Evolutionary conservation across 2,888 invertebrate species (phyloP), one percentile per base, ranked within the genome.

Genomic region (Apamea sordens): DNA sequence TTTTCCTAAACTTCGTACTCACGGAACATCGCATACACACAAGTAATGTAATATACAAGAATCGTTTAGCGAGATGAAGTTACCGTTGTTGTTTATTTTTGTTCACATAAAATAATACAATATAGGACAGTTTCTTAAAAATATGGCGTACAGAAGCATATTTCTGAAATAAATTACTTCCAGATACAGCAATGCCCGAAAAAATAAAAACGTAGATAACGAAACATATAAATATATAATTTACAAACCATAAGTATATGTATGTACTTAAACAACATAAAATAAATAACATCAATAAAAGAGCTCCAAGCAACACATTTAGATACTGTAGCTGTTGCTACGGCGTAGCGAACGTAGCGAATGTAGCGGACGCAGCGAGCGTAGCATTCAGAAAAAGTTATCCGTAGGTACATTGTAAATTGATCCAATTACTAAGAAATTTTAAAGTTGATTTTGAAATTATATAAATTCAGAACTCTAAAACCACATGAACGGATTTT

Each of bases 61-160:
- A 80, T 56, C 80, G 73, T 80, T 82, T 73, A 80, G 80, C 74
- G 15, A 64, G 53, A 71, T 47, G 53, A 72, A 72, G 67, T 72
- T 70, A 70, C n/a, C 13, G 65, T 79, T 65, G 32, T 77, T 78
- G 47, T 78, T 78, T 84, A 78, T 81, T 83, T 78, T 47, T 70
- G 36, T 61, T 28, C 18, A 28, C 28, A 28, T 67, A 32, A 68
- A 68, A 69, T 64, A 76, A 63, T 76, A 44, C 64, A 67, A 67
- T 47, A 65, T 21, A n/a, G n/a, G 56, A 61, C 24, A n/a, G 6
- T 75, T 82, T 44, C 59, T 44, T n/a, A 28, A 24, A 44, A 82
- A 53, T 44, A 59, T 74, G 11, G 6, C 8, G 24, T 50, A 28
- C 24, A 53, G 21, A 50, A 0, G 32, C n/a, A 56, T 82, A 61